phyloP scores from a whole-genome alignment of 2,888 invertebrate genomes.

The Erpobdella octoculata region DNA sequence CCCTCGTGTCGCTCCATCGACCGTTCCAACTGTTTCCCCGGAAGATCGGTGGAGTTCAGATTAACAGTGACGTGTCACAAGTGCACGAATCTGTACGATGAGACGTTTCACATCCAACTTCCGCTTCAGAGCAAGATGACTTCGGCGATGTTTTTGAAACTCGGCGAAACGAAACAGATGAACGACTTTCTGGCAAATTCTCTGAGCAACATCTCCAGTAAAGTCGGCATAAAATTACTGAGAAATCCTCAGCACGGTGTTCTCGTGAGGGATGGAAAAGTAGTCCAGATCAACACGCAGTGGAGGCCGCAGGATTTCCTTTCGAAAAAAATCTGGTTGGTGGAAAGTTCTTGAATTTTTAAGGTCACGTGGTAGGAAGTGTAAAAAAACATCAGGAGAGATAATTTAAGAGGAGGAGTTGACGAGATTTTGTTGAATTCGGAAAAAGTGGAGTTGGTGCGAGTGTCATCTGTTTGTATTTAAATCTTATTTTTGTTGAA shows the following conservation, averaged over 20 bases:
- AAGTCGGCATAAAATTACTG: not conserved
- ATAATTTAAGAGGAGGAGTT: too few species aligned
- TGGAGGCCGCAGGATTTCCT: constrained; percentile 10
- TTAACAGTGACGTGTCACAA: not conserved
- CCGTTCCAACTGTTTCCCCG: not conserved
- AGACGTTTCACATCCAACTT: not conserved
- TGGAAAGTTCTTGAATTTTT: constrained; percentile 4
- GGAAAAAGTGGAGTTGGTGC: too few species aligned
- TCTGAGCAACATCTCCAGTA: not conserved
- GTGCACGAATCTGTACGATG: not conserved
- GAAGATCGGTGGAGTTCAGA: not conserved
- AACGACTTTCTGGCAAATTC: not conserved
- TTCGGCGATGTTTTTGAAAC: not conserved
- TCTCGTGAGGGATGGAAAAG: not conserved
- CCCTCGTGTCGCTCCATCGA: not conserved
- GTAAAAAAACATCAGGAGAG: too few species aligned
- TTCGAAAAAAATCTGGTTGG: constrained; percentile 12
- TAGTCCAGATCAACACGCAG: constrained; percentile 6
- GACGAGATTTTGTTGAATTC: too few species aligned
- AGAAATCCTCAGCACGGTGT: constrained; percentile 2
- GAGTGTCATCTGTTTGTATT: too few species aligned
- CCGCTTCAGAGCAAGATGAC: not conserved
- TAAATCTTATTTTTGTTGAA: too few species aligned
- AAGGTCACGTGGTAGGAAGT: not conserved
- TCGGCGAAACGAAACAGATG: constrained; percentile 7